Evolutionary conservation across 2,113 vertebrate species (phyloP).

Genomic region (Saguinus imperator): DNA sequence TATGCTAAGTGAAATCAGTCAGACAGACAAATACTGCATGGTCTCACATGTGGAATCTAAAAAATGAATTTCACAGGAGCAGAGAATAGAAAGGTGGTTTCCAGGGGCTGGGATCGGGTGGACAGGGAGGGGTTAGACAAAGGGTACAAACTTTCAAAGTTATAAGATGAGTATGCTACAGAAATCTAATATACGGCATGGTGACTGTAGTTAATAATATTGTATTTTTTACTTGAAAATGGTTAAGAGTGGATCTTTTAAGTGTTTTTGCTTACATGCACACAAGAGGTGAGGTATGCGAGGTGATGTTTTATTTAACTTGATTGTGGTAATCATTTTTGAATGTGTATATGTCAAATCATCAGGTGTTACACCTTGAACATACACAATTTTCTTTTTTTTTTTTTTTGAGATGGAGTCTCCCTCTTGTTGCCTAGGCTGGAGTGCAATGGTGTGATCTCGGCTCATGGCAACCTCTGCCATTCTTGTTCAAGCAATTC

Average conservation of each 20-base stretch:
- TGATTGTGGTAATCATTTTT: not conserved
- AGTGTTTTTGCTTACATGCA: not conserved
- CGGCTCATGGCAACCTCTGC: too few relatives aligned
- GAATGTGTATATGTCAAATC: not conserved
- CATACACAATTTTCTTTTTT: not conserved
- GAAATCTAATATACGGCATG: not conserved
- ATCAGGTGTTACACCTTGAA: not conserved
- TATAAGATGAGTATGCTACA: not conserved
- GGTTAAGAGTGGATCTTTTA: not conserved
- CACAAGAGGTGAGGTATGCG: not conserved
- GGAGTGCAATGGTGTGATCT: too few relatives aligned
- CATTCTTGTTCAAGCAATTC: too few relatives aligned
- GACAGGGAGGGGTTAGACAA: not conserved
- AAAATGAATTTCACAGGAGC: not conserved
- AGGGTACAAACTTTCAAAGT: not conserved
- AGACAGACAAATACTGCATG: not conserved
- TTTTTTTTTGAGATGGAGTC: too few relatives aligned
- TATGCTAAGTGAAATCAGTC: not conserved
- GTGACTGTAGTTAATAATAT: not conserved
- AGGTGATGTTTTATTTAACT: not conserved
- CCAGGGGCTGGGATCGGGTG: fast-evolving
- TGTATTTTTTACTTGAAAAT: not conserved
- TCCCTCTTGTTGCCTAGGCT: too few relatives aligned
- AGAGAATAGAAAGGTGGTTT: not conserved
- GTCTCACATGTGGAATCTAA: not conserved